A percentile compares a stretch with the other conserved stretches of the same genome.
Conservation (phyloP, 35 echinoderm and acorn worm species). For the Anneissia japonica region DNA sequence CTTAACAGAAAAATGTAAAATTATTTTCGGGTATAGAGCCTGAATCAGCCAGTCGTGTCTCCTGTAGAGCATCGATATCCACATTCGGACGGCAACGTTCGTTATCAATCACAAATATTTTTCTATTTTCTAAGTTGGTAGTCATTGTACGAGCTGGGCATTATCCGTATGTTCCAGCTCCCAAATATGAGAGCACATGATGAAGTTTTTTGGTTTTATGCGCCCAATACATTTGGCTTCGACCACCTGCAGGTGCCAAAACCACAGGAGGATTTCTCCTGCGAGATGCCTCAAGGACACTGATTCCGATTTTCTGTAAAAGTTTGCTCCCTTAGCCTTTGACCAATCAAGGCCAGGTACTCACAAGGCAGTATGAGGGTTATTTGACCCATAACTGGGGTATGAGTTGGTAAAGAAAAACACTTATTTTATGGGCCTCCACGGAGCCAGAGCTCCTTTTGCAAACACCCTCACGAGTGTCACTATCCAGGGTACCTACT, state of each 20-base stretch:
- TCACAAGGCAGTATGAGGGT: too few relatives aligned
- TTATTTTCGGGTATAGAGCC: background rate
- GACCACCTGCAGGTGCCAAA: conserved; percentile 42
- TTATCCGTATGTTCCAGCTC: too few relatives aligned
- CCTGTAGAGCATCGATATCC: conserved; percentile 37
- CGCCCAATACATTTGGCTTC: conserved; percentile 37
- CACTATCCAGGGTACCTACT: too few relatives aligned
- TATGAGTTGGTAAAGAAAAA: too few relatives aligned
- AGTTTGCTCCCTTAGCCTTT: conserved; percentile 20
- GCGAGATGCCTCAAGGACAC: background rate
- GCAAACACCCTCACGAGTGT: too few relatives aligned
- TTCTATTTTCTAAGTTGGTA: too few relatives aligned
- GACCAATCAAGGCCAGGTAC: too few relatives aligned
- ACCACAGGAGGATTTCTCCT: background rate
- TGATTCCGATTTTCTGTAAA: background rate
- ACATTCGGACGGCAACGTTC: conserved; percentile 18
- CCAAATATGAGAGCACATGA: too few relatives aligned
- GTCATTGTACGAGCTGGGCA: too few relatives aligned
- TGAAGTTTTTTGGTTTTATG: background rate
- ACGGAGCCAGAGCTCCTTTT: too few relatives aligned
- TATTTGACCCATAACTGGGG: too few relatives aligned
- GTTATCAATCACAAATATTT: conserved; percentile 28
- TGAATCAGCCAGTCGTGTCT: background rate
- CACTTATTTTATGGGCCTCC: too few relatives aligned
- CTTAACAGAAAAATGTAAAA: conserved; percentile 14